phyloP scores from a whole-genome alignment of 1,140 invertebrate species.

The Camponotus pennsylvanicus region DNA sequence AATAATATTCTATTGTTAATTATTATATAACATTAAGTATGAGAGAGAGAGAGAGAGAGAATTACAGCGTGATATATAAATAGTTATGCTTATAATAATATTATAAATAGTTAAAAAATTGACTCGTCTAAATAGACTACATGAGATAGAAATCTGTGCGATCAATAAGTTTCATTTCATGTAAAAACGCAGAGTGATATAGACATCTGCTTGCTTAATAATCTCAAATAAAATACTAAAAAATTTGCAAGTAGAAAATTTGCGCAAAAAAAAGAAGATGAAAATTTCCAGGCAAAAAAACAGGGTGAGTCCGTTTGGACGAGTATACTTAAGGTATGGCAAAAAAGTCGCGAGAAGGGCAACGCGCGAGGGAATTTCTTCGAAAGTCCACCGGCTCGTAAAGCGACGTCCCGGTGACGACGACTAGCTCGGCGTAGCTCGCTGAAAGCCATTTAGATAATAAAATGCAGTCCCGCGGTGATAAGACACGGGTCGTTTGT shows the following conservation, averaged over 20 bases:
- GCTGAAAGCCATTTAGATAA: slow-evolving; percentile 76
- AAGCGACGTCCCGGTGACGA: slow-evolving; percentile 66
- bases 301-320: neutral
- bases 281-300: slow-evolving; percentile 22
- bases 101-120: slow-evolving; percentile 37
- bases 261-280: neutral
- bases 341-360: slow-evolving; percentile 40
- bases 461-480: slow-evolving; percentile 73
- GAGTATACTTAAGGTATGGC: slow-evolving; percentile 40
- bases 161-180: neutral
- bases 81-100: slow-evolving; percentile 34
- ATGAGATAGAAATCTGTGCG: neutral
- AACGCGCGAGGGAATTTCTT: slow-evolving; percentile 49
- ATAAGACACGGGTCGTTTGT: slow-evolving; percentile 76
- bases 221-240: slow-evolving; percentile 5
- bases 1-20: slow-evolving; percentile 25
- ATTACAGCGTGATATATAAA: neutral
- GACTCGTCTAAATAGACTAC: neutral
- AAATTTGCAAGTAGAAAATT: neutral
- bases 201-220: neutral
- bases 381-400: slow-evolving; percentile 55
- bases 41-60: neutral
- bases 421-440: slow-evolving; percentile 58
- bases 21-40: slow-evolving; percentile 8
- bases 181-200: neutral